Base-by-base conservation (phyloP, 2,113 vertebrate genomes). In the Nematolebias whitei region DNA sequence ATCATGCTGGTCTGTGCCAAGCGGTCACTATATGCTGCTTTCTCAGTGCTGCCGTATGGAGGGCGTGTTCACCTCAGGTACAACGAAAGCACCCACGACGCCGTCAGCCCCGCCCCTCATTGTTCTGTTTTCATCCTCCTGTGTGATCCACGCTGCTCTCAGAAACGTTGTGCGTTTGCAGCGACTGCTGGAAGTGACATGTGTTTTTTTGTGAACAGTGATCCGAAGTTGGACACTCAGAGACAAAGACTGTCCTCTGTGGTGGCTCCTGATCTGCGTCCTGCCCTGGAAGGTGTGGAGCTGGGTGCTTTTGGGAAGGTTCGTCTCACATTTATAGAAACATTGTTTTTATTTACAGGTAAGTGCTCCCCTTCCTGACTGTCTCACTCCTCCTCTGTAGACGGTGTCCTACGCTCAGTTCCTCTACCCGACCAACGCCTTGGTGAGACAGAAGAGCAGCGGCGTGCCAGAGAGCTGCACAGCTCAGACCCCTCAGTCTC, bases 1-100 rank as follows among this genome's bases (percentile, higher is more conserved):
- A 96, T 99, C 49, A 94, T 98, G 88, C 92, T 99, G 79, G 96
- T 99, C 90, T 98, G 97, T 74, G 95, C 98, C 90, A 98, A 96
- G 91, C 90, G 98, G 82, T 97, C 96, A 7, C 87, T 99, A 73
- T 99, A 95, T 20, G 96, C 96, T 12, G 96, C 95, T 79, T 98
- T 99, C 90, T 99, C 98, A 26, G 91, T 99, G 87, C 93, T 99
- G 59, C 96, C 98, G 29, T 99, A 99, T 61, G 97, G 97, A 85
- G 96, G 97, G 74, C 93, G 92, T 59, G 81, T 94, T 67, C 90
- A 93, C 77, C 89, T 94, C 93, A 96, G 96, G 98, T 99, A 94
- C 92, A 68, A 45, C 49, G 59, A 76, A 57, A 63, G 85, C 78
- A 51, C 64, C 74, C 51, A 69, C 64, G 82, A 40, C 62, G 74